A percentile compares a stretch with the other conserved stretches of the same genome.
Evolutionary conservation across 2,797 vertebrate genomes (phyloP).

Genomic region (Florisuga fusca): DNA sequence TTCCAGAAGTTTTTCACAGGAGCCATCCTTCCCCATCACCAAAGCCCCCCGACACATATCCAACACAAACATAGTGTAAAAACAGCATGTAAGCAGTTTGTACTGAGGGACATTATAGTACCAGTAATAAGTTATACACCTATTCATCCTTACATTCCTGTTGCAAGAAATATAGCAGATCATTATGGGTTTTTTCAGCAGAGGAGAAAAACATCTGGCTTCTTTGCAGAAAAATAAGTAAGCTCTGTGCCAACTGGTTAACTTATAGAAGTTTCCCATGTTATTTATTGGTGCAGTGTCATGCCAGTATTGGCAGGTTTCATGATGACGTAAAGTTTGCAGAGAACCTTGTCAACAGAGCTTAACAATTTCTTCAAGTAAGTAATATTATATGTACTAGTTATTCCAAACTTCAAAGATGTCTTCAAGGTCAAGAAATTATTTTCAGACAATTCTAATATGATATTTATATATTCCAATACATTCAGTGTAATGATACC

Average conservation of each 20-base stretch:
- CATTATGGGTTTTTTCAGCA: fast-evolving
- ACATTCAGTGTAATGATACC: neutral
- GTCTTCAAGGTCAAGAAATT: neutral
- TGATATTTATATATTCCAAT: neutral
- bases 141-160: neutral
- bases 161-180: neutral
- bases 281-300: neutral
- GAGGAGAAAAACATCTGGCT: neutral
- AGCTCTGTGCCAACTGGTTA: neutral
- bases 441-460: neutral
- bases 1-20: too few species aligned
- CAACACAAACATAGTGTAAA: neutral
- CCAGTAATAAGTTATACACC: neutral
- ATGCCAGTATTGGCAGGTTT: neutral
- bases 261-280: neutral
- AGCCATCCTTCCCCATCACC: too few species aligned
- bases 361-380: neutral
- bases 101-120: neutral
- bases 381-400: neutral
- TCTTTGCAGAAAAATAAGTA: neutral
- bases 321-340: neutral
- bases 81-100: neutral
- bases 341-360: neutral
- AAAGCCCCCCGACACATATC: too few species aligned
- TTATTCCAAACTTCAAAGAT: neutral